Percentiles rank a stretch among this genome's conserved stretches.
phyloP scores from a whole-genome alignment of 2,797 vertebrate species.

The Pitangus sulphuratus region DNA sequence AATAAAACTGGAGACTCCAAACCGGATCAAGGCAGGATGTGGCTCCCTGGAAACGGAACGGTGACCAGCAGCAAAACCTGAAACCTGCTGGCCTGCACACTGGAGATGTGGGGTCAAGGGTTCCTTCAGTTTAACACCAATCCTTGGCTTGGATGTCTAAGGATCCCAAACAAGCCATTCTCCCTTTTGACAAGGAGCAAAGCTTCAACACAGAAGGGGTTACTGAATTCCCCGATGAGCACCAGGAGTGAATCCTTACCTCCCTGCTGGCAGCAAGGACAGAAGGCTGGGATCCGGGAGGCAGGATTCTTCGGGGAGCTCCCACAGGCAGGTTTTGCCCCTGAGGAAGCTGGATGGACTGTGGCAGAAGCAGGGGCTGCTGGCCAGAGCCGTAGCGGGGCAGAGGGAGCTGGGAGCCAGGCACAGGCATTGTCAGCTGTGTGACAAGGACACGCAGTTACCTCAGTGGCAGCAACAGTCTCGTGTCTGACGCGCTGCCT shows the following conservation, averaged over 20 bases:
- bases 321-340: slow-evolving; percentile 94
- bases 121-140: not conserved
- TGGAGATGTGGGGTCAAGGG: not conserved
- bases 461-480: not conserved
- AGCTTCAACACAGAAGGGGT: not conserved
- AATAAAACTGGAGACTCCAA: slow-evolving; percentile 66
- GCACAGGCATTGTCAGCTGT: slow-evolving; percentile 96
- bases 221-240: not conserved
- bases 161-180: slow-evolving; percentile 3
- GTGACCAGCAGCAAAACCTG: slow-evolving; percentile 35
- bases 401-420: slow-evolving; percentile 89
- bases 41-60: slow-evolving; percentile 52
- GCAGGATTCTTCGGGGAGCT: slow-evolving; percentile 90
- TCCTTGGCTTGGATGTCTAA: slow-evolving; percentile 3
- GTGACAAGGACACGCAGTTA: slow-evolving; percentile 32
- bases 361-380: slow-evolving; percentile 94
- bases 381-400: slow-evolving; percentile 94
- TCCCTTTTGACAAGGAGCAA: not conserved
- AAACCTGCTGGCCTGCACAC: not conserved
- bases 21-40: slow-evolving; percentile 3
- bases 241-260: slow-evolving; percentile 74
- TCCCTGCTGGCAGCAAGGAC: slow-evolving; percentile 90
- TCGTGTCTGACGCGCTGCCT: not conserved
- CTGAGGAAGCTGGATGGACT: slow-evolving; percentile 97
- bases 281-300: slow-evolving; percentile 90